These are phyloP conservation scores for Nesoenas mayeri DNA, from an alignment of 2,113 vertebrate species.

Conservation along the genomic window DNA sequence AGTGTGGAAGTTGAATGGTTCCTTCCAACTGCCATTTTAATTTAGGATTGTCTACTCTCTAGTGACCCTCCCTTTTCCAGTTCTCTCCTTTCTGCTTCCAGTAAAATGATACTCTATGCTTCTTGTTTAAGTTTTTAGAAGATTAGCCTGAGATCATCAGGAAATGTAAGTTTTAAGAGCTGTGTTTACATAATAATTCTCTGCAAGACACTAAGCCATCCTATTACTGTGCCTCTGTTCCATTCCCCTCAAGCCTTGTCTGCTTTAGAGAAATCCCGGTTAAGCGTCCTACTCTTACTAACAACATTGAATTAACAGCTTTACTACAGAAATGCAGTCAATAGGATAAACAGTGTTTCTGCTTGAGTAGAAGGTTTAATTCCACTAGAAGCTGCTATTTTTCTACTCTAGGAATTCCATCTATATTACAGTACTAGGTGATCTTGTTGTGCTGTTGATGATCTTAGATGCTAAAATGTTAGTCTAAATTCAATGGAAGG, in stretches of 20 bases:
- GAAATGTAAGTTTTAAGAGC: background rate
- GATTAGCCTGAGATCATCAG: background rate
- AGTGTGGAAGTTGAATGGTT: background rate
- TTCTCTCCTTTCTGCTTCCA: background rate
- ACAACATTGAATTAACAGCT: background rate
- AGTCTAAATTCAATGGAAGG: background rate
- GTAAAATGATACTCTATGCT: background rate
- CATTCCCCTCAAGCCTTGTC: background rate
- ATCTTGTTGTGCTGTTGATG: background rate
- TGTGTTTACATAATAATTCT: background rate
- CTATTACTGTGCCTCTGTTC: background rate
- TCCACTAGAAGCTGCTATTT: background rate
- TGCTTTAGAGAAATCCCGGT: background rate
- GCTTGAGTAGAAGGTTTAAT: background rate
- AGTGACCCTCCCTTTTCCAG: background rate
- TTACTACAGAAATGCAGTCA: background rate
- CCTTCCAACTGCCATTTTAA: background rate
- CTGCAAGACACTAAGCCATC: background rate
- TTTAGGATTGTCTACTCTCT: background rate
- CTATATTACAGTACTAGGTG: background rate
- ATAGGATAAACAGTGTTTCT: background rate
- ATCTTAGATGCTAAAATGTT: background rate
- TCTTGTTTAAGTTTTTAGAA: background rate
- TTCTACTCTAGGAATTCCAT: background rate
- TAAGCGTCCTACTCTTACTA: background rate